Evolutionary conservation across 2,113 vertebrate species (phyloP).

Genomic region (Nothocercus nigrocapillus): DNA sequence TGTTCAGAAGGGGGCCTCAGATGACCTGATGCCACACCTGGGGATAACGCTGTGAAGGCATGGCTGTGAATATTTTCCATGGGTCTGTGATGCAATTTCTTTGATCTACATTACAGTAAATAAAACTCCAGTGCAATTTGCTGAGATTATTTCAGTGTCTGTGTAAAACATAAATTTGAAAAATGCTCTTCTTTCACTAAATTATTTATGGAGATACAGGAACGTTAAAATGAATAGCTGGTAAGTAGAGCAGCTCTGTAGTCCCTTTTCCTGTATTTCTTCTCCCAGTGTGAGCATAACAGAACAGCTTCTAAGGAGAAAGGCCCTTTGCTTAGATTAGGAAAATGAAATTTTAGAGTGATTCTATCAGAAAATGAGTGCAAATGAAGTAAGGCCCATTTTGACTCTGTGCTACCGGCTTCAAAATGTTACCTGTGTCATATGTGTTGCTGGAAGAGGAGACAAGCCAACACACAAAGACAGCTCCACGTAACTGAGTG

Average conservation of each 20-base stretch:
- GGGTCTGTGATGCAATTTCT: conserved; percentile 7
- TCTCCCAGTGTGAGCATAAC: not conserved
- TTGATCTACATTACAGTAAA: conserved; percentile 12
- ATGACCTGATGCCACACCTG: not conserved
- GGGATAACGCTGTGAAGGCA: not conserved
- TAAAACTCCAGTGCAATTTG: conserved; percentile 36
- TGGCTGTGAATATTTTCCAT: not conserved
- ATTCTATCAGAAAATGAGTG: not conserved
- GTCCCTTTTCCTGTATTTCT: not conserved
- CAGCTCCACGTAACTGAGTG: not conserved
- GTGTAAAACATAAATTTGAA: conserved; percentile 12
- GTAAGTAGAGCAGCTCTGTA: not conserved
- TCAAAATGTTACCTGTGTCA: not conserved
- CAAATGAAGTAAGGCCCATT: not conserved
- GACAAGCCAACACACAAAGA: not conserved
- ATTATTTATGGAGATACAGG: conserved; percentile 19
- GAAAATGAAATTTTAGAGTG: not conserved
- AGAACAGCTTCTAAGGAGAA: not conserved
- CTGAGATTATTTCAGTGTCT: conserved; percentile 15
- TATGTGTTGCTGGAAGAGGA: not conserved
- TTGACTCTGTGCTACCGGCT: not conserved
- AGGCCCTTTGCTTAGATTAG: not conserved
- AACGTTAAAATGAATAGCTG: not conserved
- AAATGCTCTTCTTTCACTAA: not conserved
- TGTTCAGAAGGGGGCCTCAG: not conserved